These are phyloP conservation scores for Nemotelus nigrinus DNA, from an alignment of 2,888 invertebrate genomes.

Conservation along the genomic window DNA sequence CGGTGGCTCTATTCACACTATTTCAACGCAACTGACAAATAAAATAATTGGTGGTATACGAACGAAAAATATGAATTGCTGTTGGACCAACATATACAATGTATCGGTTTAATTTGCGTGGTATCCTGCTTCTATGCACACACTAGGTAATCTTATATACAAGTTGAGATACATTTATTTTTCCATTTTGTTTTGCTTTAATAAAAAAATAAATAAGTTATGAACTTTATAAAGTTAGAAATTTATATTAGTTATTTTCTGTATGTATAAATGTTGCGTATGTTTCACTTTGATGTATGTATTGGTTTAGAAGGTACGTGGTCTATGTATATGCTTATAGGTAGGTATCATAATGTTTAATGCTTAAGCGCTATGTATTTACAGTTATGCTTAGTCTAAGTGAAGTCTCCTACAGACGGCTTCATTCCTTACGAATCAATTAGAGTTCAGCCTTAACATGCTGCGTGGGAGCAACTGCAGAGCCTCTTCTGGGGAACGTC, in stretches of 20 bases:
- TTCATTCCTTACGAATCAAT: too few relatives aligned
- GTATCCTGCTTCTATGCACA: too few relatives aligned
- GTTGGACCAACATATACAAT: too few relatives aligned
- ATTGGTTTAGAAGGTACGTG: constrained; percentile 33
- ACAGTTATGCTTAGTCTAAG: not conserved
- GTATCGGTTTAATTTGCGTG: too few relatives aligned
- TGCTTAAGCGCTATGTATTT: constrained; percentile 6
- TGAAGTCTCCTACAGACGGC: too few relatives aligned
- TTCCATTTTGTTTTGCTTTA: not conserved
- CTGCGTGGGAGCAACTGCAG: too few relatives aligned
- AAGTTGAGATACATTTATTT: not conserved
- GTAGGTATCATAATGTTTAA: not conserved
- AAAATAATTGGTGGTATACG: not conserved
- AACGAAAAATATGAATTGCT: not conserved
- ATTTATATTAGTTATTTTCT: constrained; percentile 17
- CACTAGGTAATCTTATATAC: not conserved
- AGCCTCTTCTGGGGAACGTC: too few relatives aligned
- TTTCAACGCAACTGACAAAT: not conserved
- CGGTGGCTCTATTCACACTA: not conserved
- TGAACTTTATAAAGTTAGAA: constrained; percentile 29
- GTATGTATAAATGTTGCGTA: constrained; percentile 21
- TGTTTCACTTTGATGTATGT: constrained; percentile 20
- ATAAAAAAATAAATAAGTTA: constrained; percentile 29
- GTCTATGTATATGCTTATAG: constrained; percentile 30
- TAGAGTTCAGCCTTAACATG: too few relatives aligned